A percentile compares a stretch with the other conserved stretches of the same genome.
phyloP scores from a whole-genome alignment of 2,888 invertebrate genomes.

The Lobophora halterata region DNA sequence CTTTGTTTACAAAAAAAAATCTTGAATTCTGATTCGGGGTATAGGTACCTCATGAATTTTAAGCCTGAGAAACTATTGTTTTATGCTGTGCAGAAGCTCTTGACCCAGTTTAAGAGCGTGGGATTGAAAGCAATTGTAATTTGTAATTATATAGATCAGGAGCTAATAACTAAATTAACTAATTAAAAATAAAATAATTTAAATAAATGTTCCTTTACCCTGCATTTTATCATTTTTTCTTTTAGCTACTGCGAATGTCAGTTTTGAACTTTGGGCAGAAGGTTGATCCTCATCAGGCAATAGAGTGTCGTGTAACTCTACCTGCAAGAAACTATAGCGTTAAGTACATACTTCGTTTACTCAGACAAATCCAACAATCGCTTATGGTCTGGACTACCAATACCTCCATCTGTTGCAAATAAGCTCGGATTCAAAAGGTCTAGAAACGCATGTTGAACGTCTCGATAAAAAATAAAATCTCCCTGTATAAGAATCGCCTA shows the following conservation, averaged over 20 bases:
- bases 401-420: conserved; percentile 59
- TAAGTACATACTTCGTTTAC: conserved; percentile 3
- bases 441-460: conserved; percentile 47
- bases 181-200: conserved; percentile 5
- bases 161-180: too few relatives aligned
- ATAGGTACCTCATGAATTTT: too few relatives aligned
- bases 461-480: conserved; percentile 42
- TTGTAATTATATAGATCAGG: too few relatives aligned
- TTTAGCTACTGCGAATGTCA: conserved; percentile 45
- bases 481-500: conserved; percentile 43
- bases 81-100: too few relatives aligned
- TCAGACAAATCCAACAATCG: conserved; percentile 4
- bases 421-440: conserved; percentile 36
- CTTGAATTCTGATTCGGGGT: too few relatives aligned
- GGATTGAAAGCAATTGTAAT: too few relatives aligned
- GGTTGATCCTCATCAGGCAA: conserved; percentile 57
- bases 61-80: too few relatives aligned
- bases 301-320: conserved; percentile 54
- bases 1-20: too few relatives aligned
- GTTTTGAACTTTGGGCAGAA: conserved; percentile 47
- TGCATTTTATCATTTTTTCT: conserved; percentile 54
- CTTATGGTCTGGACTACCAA: conserved; percentile 2
- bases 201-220: conserved; percentile 34
- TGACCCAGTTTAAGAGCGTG: too few relatives aligned
- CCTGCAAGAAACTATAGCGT: conserved; percentile 37